Percentiles rank a stretch among this genome's conserved stretches.
Evolutionary conservation across 2,888 invertebrate species (phyloP).

Genomic region (Synanthedon andrenaeformis): DNA sequence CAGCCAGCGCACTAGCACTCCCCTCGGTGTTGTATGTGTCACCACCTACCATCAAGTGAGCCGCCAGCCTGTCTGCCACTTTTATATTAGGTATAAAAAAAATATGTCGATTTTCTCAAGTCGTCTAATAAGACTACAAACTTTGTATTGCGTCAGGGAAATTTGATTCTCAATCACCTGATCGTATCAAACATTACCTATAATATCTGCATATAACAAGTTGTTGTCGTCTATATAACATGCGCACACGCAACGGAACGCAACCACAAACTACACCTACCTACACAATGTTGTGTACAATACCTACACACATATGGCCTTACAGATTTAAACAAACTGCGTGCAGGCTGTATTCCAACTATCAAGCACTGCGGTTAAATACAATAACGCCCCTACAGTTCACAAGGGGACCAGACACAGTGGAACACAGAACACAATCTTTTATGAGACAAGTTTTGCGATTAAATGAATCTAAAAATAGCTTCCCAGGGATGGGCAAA

Average conservation of each 20-base stretch:
- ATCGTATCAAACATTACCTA: background rate
- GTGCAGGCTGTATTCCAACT: background rate
- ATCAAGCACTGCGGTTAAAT: background rate
- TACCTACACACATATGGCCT: background rate
- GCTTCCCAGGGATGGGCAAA: conserved; percentile 35
- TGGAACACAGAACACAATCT: background rate
- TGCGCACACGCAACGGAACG: background rate
- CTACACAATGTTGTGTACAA: background rate
- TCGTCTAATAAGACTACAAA: no score
- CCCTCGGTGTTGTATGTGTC: no score
- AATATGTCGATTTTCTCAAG: no score
- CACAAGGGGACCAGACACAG: background rate
- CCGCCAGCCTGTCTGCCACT: no score
- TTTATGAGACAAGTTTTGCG: conserved; percentile 15
- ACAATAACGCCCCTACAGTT: background rate
- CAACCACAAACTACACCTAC: background rate
- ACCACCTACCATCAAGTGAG: no score
- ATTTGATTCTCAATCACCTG: background rate
- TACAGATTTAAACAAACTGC: background rate
- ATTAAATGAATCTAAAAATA: conserved; percentile 53
- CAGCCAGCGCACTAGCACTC: no score
- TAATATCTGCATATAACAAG: background rate
- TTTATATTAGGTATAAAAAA: no score
- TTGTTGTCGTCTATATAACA: background rate
- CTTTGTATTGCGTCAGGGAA: background rate